These are phyloP conservation scores for Palythoa caribaeorum DNA, from an alignment of 92 coral and sea anemone genomes.

Conservation along the genomic window DNA sequence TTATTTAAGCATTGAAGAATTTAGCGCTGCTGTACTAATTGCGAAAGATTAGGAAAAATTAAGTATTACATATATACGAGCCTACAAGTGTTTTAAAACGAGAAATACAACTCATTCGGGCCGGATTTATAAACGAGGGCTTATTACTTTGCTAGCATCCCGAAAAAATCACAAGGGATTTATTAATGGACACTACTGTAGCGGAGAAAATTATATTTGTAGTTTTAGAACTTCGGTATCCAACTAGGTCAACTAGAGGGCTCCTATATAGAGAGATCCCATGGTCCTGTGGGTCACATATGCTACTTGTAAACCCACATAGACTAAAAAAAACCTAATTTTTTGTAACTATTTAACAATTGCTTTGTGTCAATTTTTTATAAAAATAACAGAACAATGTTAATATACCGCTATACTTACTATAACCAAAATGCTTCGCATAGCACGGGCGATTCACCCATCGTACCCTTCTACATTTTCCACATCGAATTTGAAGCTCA, in stretches of 20 bases:
- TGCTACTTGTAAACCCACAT: constrained; percentile 32
- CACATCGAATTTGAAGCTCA: constrained; percentile 25
- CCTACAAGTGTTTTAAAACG: constrained; percentile 26
- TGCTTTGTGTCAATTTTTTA: background rate
- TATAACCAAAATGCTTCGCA: constrained; percentile 25
- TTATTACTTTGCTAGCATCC: background rate
- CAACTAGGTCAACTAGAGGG: constrained; percentile 18
- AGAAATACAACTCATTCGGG: constrained; percentile 5
- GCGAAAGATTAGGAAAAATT: background rate
- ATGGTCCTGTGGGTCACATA: constrained; percentile 21
- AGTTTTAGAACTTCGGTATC: constrained; percentile 5
- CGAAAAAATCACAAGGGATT: constrained; percentile 12
- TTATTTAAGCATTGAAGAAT: background rate
- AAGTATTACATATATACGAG: constrained; percentile 37
- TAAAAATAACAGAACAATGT: constrained; percentile 5
- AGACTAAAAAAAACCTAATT: constrained; percentile 18
- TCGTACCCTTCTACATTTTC: constrained; percentile 39
- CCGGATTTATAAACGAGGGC: background rate
- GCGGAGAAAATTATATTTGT: constrained; percentile 20
- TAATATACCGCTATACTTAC: constrained; percentile 24
- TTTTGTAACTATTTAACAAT: constrained; percentile 6
- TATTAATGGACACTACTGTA: constrained; percentile 30
- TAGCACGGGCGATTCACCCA: constrained; percentile 34
- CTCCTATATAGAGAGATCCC: constrained; percentile 16
- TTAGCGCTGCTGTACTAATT: background rate